Evolutionary conservation across 2,797 vertebrate genomes (phyloP), one percentile per base, ranked within the genome.

Genomic region (Natrix natrix): DNA sequence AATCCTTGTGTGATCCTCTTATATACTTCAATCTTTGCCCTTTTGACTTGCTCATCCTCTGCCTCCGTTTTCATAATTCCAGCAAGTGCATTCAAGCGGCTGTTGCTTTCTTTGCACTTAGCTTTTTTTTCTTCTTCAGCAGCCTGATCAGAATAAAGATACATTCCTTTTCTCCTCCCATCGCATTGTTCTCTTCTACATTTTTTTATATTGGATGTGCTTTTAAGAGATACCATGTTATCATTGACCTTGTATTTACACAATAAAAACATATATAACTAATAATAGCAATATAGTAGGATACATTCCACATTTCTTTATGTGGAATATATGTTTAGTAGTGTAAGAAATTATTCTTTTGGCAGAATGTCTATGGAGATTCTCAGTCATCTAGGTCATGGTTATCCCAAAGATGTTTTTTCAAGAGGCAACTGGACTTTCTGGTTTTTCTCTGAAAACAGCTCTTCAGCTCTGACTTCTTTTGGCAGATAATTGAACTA

Each of bases 1-100:
- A 90, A 93, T 90, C 89, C 78, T 69, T 87, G 55, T 93, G 52
- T 93, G 60, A 93, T 90, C 92, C 54, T 93, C 88, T 90, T 93
- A 57, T 57, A 56, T 87, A 87, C 26, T 61, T 69, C 59, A 63
- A 4, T 57, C 60, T 48, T 90, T 93, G 78, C 32, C 78, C 14
- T 60, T 69, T 93, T 93, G 60, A 90, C 83, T 69, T 52, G 32
- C 28, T 87, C 54, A 57, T 87, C 83, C 52, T 90, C 17, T 69
- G 61, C 63, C 26, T 74, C 54, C 6, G 13, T 43, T 28, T 90
- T 37, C 60, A 57, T 87, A 69, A 93, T 93, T 56, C 54, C 54
- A 24, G 83, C 28, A 90, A 61, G n/a, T 59, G 17, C 56, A 63
- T 61, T 90, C 57, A 69, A 20, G 66, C 28, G 52, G 52, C 56